Evolutionary conservation across 2,888 invertebrate species (phyloP).

Genomic region (Lysandra bellargus): DNA sequence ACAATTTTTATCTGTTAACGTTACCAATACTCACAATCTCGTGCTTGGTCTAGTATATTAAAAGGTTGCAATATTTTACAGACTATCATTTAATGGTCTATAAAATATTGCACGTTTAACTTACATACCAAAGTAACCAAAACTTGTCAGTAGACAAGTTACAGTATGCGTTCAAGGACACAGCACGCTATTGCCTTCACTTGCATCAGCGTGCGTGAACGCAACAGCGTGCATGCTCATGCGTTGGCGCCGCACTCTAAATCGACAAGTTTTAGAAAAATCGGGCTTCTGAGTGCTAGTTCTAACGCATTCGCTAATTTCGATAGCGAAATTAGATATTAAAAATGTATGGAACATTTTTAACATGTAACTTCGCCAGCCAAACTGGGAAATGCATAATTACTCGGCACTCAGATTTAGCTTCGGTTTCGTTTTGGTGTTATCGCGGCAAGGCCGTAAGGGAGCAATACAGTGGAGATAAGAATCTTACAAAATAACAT

Average conservation of each 20-base stretch:
- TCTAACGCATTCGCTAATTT: too few relatives aligned
- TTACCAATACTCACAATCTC: too few relatives aligned
- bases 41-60: too few relatives aligned
- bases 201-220: not conserved
- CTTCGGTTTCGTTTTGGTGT: not conserved
- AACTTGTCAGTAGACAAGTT: not conserved
- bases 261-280: not conserved
- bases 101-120: not conserved
- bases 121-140: not conserved
- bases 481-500: conserved; percentile 44
- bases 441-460: not conserved
- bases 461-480: conserved; percentile 23
- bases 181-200: not conserved
- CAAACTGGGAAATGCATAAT: too few relatives aligned
- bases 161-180: not conserved
- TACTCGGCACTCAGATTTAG: not conserved
- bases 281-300: too few relatives aligned
- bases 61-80: too few relatives aligned
- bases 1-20: too few relatives aligned
- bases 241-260: not conserved
- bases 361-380: too few relatives aligned
- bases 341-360: too few relatives aligned
- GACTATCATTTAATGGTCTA: not conserved
- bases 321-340: too few relatives aligned
- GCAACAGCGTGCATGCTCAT: not conserved